Base-by-base conservation (phyloP, 2,888 invertebrate genomes). In the Parapristionchus giblindavisi region DNA sequence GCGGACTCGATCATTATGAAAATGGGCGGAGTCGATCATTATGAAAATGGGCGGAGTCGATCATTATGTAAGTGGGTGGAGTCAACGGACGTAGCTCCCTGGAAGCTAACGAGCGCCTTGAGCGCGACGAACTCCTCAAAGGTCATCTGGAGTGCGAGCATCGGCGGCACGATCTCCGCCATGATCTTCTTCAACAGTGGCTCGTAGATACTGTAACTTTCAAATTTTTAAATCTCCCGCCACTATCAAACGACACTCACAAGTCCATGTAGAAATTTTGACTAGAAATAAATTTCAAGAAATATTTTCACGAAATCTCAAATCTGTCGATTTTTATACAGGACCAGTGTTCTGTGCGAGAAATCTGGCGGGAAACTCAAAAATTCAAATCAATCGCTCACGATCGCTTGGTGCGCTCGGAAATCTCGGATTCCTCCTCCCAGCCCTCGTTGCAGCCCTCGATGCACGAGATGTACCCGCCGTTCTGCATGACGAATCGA, bases 51-150 rank as follows among this genome's bases (percentile, higher is more conserved):
- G n/a, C n/a, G n/a, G n/a, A n/a, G n/a, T n/a, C n/a, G n/a, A n/a
- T n/a, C n/a, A n/a, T n/a, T n/a, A n/a, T n/a, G n/a, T n/a, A n/a
- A n/a, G n/a, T n/a, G n/a, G n/a, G n/a, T n/a, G n/a, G n/a, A n/a
- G n/a, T n/a, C 21, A 27, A 65, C 80, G n/a, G n/a, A n/a, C n/a
- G 58, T 17, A 86, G 85, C 83, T 80, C 85, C 85, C 76, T 86
- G 85, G 68, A 83, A 83, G 60, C 80, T 79, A 48, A 86, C 85
- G 48, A 87, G 76, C 3, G 84, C 87, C 65, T 87, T 87, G 51
- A 87, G 76, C 3, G 87, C 87, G 21, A 86, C 86, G 76, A 87
- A 86, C 76, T 87, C 87, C 61, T 87, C 87, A 75, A 86, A 87
- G 36, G 81, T 78, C 65, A 87, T 72, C 0, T 79, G 76, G 76